Evolutionary conservation across 2,888 invertebrate genomes (phyloP).

Genomic region (Balanococcus diminutus): DNA sequence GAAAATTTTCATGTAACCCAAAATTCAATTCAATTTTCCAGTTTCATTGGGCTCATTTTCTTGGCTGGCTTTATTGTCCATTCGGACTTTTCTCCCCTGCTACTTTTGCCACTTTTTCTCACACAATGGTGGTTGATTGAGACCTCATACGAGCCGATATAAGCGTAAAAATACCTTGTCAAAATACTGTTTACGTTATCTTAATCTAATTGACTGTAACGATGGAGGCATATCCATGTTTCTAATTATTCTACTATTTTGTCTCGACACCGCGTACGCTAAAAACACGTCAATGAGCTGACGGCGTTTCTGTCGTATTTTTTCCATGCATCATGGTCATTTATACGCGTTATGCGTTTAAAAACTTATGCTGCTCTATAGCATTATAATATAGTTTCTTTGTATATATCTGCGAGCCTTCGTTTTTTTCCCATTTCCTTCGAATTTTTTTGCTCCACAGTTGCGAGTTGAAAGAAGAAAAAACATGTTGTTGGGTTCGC

Average conservation of each 20-base stretch:
- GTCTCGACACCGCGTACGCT: neutral
- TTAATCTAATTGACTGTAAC: constrained; percentile 11
- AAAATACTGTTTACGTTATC: constrained; percentile 2
- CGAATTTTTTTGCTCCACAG: neutral
- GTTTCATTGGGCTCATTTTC: too few species aligned
- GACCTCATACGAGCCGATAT: neutral
- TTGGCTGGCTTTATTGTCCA: too few species aligned
- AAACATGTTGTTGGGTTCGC: neutral
- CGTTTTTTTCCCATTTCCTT: neutral
- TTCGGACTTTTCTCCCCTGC: too few species aligned
- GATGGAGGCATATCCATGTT: constrained; percentile 11
- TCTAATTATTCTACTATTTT: neutral
- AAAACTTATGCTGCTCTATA: neutral
- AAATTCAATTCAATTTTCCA: too few species aligned
- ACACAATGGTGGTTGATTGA: neutral
- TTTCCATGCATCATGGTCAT: constrained; percentile 1
- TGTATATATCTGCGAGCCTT: neutral
- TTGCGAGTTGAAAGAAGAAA: neutral
- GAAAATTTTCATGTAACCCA: too few species aligned
- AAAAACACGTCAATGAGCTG: constrained; percentile 1
- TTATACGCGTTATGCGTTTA: constrained; percentile 5
- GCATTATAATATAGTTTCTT: neutral
- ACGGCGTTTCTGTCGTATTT: neutral
- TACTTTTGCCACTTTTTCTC: neutral
- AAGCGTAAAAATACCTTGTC: constrained; percentile 11